Base-by-base conservation (phyloP, 2,113 vertebrate species). In the Chascanopsetta lugubris region DNA sequence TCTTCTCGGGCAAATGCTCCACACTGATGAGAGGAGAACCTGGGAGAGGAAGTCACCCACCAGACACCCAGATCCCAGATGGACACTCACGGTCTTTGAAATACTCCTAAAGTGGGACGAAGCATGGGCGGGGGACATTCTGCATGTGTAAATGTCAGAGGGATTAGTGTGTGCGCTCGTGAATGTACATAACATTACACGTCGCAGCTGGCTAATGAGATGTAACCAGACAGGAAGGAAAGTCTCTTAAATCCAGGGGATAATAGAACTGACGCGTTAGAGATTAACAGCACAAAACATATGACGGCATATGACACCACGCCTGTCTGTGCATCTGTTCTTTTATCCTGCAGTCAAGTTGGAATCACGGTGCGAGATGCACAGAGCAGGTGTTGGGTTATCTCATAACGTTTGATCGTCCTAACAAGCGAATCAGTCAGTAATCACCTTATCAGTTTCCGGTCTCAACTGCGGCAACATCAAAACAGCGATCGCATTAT, bases 1-100 rank as follows among this genome's bases (percentile, higher is more conserved):
- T 70, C 72, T 34, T 72, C 49, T 30, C 45, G 49, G 42, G 56
- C 45, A 38, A 34, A 13, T 54, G 21, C 5, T 0, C 46, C 6
- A 12, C 2, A 30, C 65, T 18, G 24, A 43, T 84, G 82, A 80
- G 75, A 86, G 72, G 79, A n/a, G n/a, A n/a, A n/a, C 57, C 47
- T 69, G 47, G 22, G 17, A 65, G 36, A 55, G 45, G 69, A 84
- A 81, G 75, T 83, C 79, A 72, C 61, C 57, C 74, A 65, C 48
- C 8, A 54, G 75, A 47, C 38, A 8, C 45, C 62, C 74, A 15
- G 60, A 25, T 70, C 66, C 77, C 82, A 48, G 12, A 27, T 61
- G 75, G 56, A 54, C 62, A 20, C 3, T 13, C 64, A 47, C 51
- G 38, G 30, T 26, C 75, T 77, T 75, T 83, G 68, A 86, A 83